Evolutionary conservation across 2,888 invertebrate genomes (phyloP).

Genomic region (Trissonchulus latispiculum): DNA sequence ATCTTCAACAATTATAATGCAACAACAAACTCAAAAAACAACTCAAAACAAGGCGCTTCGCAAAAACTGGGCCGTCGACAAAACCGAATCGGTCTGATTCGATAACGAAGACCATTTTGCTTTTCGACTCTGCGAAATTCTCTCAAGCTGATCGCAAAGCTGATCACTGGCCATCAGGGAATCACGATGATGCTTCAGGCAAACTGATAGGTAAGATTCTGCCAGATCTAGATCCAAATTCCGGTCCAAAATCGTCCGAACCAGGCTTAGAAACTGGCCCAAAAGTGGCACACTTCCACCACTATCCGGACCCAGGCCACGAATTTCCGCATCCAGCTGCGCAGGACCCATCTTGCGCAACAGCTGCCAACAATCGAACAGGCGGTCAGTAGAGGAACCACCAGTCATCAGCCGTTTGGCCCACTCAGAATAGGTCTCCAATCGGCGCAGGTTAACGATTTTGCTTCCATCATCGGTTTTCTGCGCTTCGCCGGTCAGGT

Average conservation of each 20-base stretch:
- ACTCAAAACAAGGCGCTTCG: conserved; percentile 16
- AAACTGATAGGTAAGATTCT: conserved; percentile 76
- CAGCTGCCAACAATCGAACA: neutral
- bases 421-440: conserved; percentile 19
- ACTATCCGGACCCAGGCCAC: conserved; percentile 62
- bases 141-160: neutral
- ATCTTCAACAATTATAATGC: too few species aligned
- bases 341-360: conserved; percentile 67
- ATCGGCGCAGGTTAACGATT: neutral
- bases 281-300: conserved; percentile 63
- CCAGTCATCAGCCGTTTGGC: conserved; percentile 11
- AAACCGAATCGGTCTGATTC: neutral
- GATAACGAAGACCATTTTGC: neutral
- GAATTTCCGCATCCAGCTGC: conserved; percentile 73
- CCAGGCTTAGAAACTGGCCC: conserved; percentile 64
- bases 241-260: conserved; percentile 60
- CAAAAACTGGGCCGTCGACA: conserved; percentile 11
- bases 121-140: neutral
- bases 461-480: neutral
- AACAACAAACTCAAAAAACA: too few species aligned
- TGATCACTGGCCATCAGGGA: neutral
- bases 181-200: conserved; percentile 58
- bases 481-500: conserved; percentile 47
- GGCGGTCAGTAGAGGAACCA: too few species aligned
- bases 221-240: conserved; percentile 76